Percentiles rank a stretch among this genome's conserved stretches.
Evolutionary conservation across 2,888 invertebrate species (phyloP).

Genomic region (Ochropacha duplaris): DNA sequence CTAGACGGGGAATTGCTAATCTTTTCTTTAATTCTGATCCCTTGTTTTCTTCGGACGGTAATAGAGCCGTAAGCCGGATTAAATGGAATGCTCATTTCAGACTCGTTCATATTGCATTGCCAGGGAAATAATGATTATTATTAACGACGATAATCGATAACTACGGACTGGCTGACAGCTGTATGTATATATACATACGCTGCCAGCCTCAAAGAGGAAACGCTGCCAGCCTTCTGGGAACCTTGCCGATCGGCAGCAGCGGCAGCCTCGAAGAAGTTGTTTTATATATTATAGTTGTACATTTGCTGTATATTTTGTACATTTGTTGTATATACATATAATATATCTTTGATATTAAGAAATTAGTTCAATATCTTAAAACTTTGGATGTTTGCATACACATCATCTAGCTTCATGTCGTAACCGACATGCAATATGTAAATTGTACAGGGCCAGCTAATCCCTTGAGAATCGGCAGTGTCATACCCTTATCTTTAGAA

Average conservation of each 20-base stretch:
- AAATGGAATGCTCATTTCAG: constrained; percentile 59
- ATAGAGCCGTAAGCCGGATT: constrained; percentile 67
- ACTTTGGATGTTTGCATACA: neutral
- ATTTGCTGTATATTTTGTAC: no score
- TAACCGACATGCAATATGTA: constrained; percentile 18
- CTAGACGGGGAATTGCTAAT: constrained; percentile 66
- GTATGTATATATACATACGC: neutral
- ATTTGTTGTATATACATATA: no score
- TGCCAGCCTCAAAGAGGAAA: neutral
- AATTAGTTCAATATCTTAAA: no score
- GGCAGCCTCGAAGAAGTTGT: no score
- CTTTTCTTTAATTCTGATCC: constrained; percentile 76
- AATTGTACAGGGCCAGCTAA: neutral
- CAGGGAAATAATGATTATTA: constrained; percentile 26
- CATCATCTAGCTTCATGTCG: neutral
- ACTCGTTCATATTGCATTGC: constrained; percentile 57
- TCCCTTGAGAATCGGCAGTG: constrained; percentile 24
- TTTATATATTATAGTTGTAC: no score
- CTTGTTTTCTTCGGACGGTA: constrained; percentile 65
- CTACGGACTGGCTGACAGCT: neutral
- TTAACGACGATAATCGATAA: constrained; percentile 5
- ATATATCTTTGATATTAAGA: no score
- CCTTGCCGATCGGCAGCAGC: no score
- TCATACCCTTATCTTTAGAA: constrained; percentile 27
- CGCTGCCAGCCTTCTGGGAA: no score